Evolutionary conservation across 1,140 invertebrate genomes (phyloP), one percentile per base, ranked within the genome.

Genomic region (Lepidotrigona ventralis): DNA sequence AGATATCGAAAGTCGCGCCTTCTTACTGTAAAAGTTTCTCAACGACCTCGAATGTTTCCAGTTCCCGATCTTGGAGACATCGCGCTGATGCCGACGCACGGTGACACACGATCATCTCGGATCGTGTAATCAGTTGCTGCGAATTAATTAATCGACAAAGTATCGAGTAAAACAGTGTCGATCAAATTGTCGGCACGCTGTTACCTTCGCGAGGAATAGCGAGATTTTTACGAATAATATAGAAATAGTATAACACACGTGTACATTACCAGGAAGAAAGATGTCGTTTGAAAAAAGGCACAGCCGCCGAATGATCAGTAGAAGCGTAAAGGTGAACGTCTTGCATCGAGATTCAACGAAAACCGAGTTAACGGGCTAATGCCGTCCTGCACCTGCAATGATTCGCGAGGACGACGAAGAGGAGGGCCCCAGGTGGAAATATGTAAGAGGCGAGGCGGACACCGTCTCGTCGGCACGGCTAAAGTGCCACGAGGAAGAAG

Each of bases 401-500:
- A 90, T 90, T 85, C 88, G 83, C 87, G 85, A 87, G 81, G 90
- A 91, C 88, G 87, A 86, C 60, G 86, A 83, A 87, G 81, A 79
- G 84, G 86, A 86, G 85, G 79, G 82, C 69, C 51, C 78, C 85
- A 82, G 87, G 82, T 84, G 88, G 89, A 88, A 89, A 87, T 90
- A 91, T 90, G 91, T 91, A 90, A 91, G 86, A 90, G 86, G 81
- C 90, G 89, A 90, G 88, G 88, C 80, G 70, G 88, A 86, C 83
- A 87, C 89, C 83, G 87, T 91, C 91, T 90, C 91, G 88, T 89
- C 87, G 89, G 88, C 89, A 89, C 89, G 88, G 81, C 83, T 87
- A 86, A 88, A 83, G 81, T 90, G 91, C 91, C 91, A 89, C 89
- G 90, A 90, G 88, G 89, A 88, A 88, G 90, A 89, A 89, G 88